phyloP scores from a whole-genome alignment of 2,888 invertebrate genomes.

The Hyalella azteca region DNA sequence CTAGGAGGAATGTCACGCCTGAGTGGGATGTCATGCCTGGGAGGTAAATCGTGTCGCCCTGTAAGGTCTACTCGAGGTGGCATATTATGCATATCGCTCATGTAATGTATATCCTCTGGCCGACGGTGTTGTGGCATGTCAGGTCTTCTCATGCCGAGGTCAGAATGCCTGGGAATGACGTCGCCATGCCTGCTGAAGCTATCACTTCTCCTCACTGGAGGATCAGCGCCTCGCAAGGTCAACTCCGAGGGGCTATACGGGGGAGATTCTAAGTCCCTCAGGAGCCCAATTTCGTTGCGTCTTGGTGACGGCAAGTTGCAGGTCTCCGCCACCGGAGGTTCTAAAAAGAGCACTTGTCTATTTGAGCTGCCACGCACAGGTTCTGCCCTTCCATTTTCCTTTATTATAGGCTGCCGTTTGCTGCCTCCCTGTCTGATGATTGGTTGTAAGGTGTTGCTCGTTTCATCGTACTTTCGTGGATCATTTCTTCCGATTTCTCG shows the following conservation, averaged over 20 bases:
- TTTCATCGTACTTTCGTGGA: constrained; percentile 1
- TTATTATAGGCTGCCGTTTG: constrained; percentile 52
- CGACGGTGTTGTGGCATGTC: constrained; percentile 1
- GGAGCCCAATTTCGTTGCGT: constrained; percentile 9
- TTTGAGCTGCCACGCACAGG: constrained; percentile 45
- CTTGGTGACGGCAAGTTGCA: constrained; percentile 41
- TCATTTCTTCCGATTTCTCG: not conserved
- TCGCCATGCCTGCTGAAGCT: constrained; percentile 26
- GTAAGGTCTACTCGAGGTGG: not conserved
- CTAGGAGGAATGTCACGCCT: not conserved
- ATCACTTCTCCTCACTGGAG: constrained; percentile 16
- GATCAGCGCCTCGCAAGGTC: not conserved
- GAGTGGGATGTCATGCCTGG: not conserved
- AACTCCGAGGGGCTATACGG: constrained; percentile 19
- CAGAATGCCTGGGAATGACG: not conserved
- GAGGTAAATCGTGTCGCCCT: not conserved
- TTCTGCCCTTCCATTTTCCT: constrained; percentile 51
- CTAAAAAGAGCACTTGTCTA: constrained; percentile 53
- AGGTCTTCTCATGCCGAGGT: not conserved
- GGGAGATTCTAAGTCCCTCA: constrained; percentile 15
- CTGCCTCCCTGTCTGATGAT: constrained; percentile 52
- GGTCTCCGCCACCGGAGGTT: constrained; percentile 48
- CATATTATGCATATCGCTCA: not conserved
- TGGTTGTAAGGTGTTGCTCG: constrained; percentile 43
- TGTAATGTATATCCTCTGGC: not conserved